Percentiles rank a stretch among this genome's conserved stretches.
phyloP scores from a whole-genome alignment of 2,888 invertebrate species.

The Desoria tigrina region DNA sequence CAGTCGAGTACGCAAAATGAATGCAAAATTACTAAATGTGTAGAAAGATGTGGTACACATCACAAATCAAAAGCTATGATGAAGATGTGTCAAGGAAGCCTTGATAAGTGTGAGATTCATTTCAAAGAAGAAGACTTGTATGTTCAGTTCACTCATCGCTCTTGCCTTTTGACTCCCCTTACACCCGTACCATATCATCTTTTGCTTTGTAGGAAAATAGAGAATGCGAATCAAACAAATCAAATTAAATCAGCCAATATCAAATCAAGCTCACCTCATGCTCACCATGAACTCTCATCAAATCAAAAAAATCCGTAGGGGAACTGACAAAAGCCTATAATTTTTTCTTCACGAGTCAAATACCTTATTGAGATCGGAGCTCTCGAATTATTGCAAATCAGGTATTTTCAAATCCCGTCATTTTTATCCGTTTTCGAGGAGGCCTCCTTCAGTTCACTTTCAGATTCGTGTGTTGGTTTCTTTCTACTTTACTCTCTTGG shows the following conservation, averaged over 20 bases:
- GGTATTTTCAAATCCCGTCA: too few relatives aligned
- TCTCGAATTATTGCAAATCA: too few relatives aligned
- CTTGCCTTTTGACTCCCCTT: neutral
- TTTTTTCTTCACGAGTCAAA: conserved; percentile 22
- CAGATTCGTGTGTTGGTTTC: too few relatives aligned
- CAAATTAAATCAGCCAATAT: conserved; percentile 41
- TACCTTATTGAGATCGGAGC: too few relatives aligned
- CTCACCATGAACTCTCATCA: conserved; percentile 37
- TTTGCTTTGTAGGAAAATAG: too few relatives aligned
- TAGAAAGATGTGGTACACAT: conserved; percentile 1
- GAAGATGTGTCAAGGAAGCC: conserved; percentile 39
- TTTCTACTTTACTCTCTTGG: too few relatives aligned
- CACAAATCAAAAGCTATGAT: conserved; percentile 26
- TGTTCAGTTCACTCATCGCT: neutral
- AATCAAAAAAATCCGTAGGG: conserved; percentile 14
- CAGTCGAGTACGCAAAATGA: conserved; percentile 12
- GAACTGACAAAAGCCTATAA: conserved; percentile 38
- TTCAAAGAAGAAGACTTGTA: neutral
- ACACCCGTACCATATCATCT: too few relatives aligned
- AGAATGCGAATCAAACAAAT: conserved; percentile 23
- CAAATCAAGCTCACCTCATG: conserved; percentile 42
- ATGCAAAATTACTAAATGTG: conserved; percentile 13
- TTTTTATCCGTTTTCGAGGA: too few relatives aligned
- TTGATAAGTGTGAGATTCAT: conserved; percentile 26
- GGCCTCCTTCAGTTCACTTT: too few relatives aligned